phyloP scores from a whole-genome alignment of 2,113 vertebrate genomes.

The Notiomystis cincta region DNA sequence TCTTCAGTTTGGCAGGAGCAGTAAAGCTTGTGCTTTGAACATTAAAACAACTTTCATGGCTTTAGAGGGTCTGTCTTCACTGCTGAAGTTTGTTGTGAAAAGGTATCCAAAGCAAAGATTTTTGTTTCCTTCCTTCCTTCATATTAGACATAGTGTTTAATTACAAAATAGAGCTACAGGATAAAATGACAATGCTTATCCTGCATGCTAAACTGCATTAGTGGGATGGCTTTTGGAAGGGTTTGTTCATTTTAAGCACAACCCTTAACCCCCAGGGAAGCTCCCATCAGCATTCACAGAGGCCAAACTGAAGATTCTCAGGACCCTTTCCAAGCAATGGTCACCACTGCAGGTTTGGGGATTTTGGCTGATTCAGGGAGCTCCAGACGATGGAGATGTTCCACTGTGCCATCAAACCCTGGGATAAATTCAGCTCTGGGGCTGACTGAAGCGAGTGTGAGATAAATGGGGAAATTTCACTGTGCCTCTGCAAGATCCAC shows the following conservation, averaged over 20 bases:
- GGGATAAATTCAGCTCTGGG: background rate
- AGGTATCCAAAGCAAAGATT: background rate
- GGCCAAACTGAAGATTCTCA: background rate
- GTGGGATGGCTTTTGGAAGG: background rate
- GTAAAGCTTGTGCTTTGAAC: background rate
- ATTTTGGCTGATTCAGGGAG: background rate
- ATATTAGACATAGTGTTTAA: background rate
- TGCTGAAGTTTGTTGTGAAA: background rate
- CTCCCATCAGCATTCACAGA: background rate
- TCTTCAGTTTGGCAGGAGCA: background rate
- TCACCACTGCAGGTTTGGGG: rapidly evolving
- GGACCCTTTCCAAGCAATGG: background rate
- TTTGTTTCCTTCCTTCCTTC: background rate
- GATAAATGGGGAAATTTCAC: background rate
- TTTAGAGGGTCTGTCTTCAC: background rate
- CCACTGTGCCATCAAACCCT: background rate
- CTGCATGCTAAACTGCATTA: background rate
- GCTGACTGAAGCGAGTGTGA: background rate
- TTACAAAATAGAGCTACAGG: background rate
- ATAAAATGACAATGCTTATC: background rate
- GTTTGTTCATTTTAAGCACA: background rate
- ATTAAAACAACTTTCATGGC: background rate
- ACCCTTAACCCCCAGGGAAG: background rate
- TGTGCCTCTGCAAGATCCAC: background rate
- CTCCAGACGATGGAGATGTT: background rate